Percentiles rank a stretch among this genome's conserved stretches.
Evolutionary conservation across 2,113 vertebrate genomes (phyloP).

Genomic region (Mystacornis crossleyi): DNA sequence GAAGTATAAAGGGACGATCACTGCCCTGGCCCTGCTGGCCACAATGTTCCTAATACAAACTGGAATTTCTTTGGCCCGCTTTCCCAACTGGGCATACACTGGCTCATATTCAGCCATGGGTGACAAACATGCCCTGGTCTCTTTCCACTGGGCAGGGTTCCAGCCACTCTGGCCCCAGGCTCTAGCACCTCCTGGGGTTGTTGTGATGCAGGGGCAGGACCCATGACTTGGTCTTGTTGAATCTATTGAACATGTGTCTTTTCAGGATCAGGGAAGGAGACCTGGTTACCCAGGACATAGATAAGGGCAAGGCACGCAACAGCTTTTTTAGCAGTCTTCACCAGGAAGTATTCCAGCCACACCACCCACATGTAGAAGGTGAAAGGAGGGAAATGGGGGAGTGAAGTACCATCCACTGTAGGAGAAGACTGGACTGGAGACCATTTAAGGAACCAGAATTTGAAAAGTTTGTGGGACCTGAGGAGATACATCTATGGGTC

Average conservation of each 20-base stretch:
- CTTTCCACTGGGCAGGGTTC: neutral
- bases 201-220: neutral
- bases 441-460: neutral
- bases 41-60: neutral
- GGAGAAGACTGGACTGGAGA: neutral
- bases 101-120: neutral
- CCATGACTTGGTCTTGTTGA: neutral
- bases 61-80: too few relatives aligned
- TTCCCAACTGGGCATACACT: neutral
- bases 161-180: neutral
- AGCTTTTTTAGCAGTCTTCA: neutral
- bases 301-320: neutral
- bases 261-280: neutral
- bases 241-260: neutral
- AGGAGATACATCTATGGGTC: neutral
- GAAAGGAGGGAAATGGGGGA: neutral
- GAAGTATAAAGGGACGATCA: neutral
- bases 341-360: neutral
- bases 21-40: too few relatives aligned
- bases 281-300: neutral
- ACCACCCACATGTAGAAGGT: neutral
- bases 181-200: neutral
- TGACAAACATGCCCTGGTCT: neutral
- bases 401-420: neutral
- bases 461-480: neutral